phyloP scores from a whole-genome alignment of 92 coral and sea anemone genomes.

The Porites divaricata region DNA sequence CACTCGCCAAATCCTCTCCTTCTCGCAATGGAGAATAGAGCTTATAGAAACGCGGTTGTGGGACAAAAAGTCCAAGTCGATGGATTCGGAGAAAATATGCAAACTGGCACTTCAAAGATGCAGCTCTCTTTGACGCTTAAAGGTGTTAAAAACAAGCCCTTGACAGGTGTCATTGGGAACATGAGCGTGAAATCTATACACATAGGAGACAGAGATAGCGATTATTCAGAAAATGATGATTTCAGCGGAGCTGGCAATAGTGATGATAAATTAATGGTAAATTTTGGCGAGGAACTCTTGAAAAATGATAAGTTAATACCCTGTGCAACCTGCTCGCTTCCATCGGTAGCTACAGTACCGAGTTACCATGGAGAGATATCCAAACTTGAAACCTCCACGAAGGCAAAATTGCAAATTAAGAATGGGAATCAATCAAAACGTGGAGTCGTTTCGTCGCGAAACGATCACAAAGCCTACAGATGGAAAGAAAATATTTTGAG shows the following conservation, averaged over 20 bases:
- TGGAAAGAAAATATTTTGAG: constrained; percentile 59
- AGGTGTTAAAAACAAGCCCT: constrained; percentile 41
- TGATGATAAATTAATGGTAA: constrained; percentile 1
- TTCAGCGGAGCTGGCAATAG: background rate
- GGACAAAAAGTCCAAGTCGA: constrained; percentile 94
- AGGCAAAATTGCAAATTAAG: constrained; percentile 31
- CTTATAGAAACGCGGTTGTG: constrained; percentile 73
- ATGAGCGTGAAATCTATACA: constrained; percentile 52
- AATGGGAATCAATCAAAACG: constrained; percentile 48
- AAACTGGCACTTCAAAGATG: constrained; percentile 69
- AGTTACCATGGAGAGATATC: constrained; percentile 68
- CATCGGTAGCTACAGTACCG: constrained; percentile 59
- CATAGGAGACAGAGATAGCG: constrained; percentile 24
- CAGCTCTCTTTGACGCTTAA: constrained; percentile 64
- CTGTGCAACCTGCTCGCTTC: constrained; percentile 40
- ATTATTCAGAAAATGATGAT: constrained; percentile 23
- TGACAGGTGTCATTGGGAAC: constrained; percentile 69
- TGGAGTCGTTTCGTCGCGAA: background rate
- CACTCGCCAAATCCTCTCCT: constrained; percentile 84
- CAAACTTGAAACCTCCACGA: constrained; percentile 47
- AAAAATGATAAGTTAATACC: constrained; percentile 8
- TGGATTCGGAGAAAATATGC: constrained; percentile 86
- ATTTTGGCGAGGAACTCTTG: constrained; percentile 23
- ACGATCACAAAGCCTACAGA: constrained; percentile 48
- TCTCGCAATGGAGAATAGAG: constrained; percentile 83